Conservation (phyloP, 1,140 invertebrate species). For the Polyergus mexicanus region DNA sequence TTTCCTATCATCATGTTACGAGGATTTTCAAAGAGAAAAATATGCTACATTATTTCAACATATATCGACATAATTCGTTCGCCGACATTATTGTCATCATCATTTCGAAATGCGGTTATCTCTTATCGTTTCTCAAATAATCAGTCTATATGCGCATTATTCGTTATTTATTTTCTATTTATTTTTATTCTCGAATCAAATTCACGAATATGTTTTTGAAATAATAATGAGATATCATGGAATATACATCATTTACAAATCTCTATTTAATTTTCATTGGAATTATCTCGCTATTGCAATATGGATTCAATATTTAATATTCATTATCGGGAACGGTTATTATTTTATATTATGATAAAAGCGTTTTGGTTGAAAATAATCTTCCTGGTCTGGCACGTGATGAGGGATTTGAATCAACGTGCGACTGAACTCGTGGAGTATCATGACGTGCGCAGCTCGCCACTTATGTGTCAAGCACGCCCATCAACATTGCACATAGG, state of each 20-base stretch:
- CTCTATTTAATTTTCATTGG: constrained; percentile 37
- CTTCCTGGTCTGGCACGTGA: no score
- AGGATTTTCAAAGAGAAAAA: neutral
- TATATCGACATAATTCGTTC: neutral
- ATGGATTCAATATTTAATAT: constrained; percentile 50
- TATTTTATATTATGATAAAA: constrained; percentile 31
- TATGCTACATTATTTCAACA: neutral
- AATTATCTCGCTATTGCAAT: constrained; percentile 25
- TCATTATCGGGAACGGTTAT: neutral
- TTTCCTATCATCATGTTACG: neutral
- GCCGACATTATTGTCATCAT: neutral
- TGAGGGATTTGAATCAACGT: constrained; percentile 24
- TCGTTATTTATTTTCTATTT: neutral
- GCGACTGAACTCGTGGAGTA: neutral
- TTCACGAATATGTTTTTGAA: neutral
- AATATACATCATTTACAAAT: constrained; percentile 39
- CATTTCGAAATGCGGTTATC: neutral
- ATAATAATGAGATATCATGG: constrained; percentile 29
- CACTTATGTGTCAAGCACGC: constrained; percentile 42
- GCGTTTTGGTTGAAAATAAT: constrained; percentile 12
- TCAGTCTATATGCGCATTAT: neutral
- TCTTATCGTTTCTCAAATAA: constrained; percentile 24
- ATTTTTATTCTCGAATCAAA: neutral
- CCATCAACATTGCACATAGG: constrained; percentile 40
- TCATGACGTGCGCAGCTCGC: neutral